Evolutionary conservation across 2,113 vertebrate genomes (phyloP), one percentile per base, ranked within the genome.

Genomic region (Dipodomys ordii): DNA sequence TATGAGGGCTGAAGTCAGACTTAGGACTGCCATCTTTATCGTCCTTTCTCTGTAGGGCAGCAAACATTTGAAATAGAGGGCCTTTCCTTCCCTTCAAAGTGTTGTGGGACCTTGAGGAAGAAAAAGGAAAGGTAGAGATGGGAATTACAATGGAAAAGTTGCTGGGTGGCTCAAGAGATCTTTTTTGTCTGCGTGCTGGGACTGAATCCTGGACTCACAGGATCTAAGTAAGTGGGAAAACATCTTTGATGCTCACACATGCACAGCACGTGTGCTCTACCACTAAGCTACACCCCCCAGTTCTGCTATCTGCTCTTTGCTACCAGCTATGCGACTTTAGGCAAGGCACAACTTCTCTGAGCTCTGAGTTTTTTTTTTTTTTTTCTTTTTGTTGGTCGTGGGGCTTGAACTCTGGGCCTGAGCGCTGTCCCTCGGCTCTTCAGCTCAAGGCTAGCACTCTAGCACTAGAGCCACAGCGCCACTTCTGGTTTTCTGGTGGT

Each of bases 311-410:
- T 49, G 49, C 20, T 28, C 72, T 88, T 46, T 64, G 20, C 67
- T 32, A 57, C 86, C 49, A 27, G 65, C 81, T 93, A 39, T 65
- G 87, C 94, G 91, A 53, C 67, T 57, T 79, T 71, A 89, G 71
- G 49, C 44, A 86, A 80, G 44, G 15, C 18, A 46, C 46, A 49
- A 11, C 64, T 65, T 92, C 88, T 93, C 84, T 87, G 84, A 83
- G 67, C 78, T 60, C 10, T 39, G 39, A 39, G 39, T 39, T 39
- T 39, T 39, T 5, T 39, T 39, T 39, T 39, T 3, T 3, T 39
- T 39, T 39, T 39, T 6, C 39, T 39, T 39, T 39, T 39, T 39
- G 39, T 39, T 39, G 39, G 39, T 39, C 5, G 39, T 39, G 39
- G 39, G 39, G 39, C 39, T 39, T 39, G 39, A 39, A 39, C 39